These are phyloP conservation scores for Pseudeuparius sepicola DNA, from an alignment of 2,888 invertebrate species.

Conservation along the genomic window DNA sequence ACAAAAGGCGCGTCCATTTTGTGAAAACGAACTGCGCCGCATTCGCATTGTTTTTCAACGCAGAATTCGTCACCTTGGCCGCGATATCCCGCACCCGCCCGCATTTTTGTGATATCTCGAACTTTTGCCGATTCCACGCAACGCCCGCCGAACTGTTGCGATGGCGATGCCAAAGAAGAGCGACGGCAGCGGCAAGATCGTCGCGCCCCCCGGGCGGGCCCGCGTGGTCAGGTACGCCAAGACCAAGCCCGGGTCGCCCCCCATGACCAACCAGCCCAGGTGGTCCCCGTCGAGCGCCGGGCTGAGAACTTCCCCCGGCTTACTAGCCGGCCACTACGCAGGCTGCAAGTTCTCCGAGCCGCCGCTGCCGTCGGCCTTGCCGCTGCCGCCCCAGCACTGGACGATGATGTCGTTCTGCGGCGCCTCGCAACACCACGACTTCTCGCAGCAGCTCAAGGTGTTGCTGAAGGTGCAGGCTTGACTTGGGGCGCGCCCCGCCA, in stretches of 20 bases:
- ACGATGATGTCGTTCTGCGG: slow-evolving; percentile 47
- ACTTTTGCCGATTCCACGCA: too few species aligned
- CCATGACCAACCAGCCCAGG: slow-evolving; percentile 17
- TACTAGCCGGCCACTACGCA: slow-evolving; percentile 46
- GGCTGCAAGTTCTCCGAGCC: slow-evolving; percentile 63
- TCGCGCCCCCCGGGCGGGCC: slow-evolving; percentile 15
- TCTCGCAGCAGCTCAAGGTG: slow-evolving; percentile 37
- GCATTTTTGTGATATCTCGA: too few species aligned
- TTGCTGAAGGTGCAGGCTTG: slow-evolving; percentile 40
- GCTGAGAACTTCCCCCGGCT: slow-evolving; percentile 34
- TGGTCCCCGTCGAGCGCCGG: slow-evolving; percentile 18
- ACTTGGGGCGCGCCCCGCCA: too few species aligned
- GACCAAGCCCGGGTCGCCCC: slow-evolving; percentile 20
- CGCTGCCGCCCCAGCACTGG: slow-evolving; percentile 65
- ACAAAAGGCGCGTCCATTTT: slow-evolving; percentile 36
- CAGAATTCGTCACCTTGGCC: slow-evolving; percentile 35
- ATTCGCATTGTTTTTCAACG: slow-evolving; percentile 31
- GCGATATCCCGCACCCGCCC: too few species aligned
- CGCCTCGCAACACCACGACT: slow-evolving; percentile 30
- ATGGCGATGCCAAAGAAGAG: slow-evolving; percentile 34
- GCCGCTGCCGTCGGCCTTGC: slow-evolving; percentile 60
- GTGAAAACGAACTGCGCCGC: slow-evolving; percentile 34
- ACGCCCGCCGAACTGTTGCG: too few species aligned
- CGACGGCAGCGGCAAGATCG: slow-evolving; percentile 27
- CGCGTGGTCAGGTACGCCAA: slow-evolving; percentile 17